Percentiles rank a stretch among this genome's conserved stretches.
phyloP scores from a whole-genome alignment of 1,140 invertebrate species.

The Apis dorsata region DNA sequence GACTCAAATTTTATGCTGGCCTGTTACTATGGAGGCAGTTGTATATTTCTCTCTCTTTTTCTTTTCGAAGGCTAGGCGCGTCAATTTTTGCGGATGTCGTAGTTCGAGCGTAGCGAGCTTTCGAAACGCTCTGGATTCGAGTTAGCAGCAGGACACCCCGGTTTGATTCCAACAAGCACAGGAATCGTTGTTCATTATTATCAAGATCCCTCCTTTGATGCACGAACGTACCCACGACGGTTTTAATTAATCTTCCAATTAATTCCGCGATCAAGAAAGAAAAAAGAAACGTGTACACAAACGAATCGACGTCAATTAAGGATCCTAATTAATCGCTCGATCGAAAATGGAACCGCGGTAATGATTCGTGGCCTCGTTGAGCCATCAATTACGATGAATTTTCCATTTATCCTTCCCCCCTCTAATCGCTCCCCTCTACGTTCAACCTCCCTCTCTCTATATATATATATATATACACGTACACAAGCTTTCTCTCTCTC shows the following conservation, averaged over 20 bases:
- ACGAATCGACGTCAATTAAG: background rate
- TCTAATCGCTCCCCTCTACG: too few relatives aligned
- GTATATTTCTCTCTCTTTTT: too few relatives aligned
- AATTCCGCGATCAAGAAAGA: background rate
- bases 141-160: too few relatives aligned
- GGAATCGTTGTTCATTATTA: slow-evolving; percentile 4
- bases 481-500: background rate
- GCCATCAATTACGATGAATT: too few relatives aligned
- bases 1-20: too few relatives aligned
- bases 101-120: background rate
- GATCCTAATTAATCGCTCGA: background rate
- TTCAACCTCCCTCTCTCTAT: too few relatives aligned
- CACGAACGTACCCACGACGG: background rate
- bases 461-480: background rate
- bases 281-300: background rate
- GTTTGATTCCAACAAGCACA: too few relatives aligned
- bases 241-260: slow-evolving; percentile 20
- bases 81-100: too few relatives aligned
- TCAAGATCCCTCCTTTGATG: slow-evolving; percentile 27
- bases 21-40: too few relatives aligned
- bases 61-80: too few relatives aligned
- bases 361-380: too few relatives aligned
- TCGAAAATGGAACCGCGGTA: background rate
- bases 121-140: background rate
- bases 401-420: too few relatives aligned